These are phyloP conservation scores for Drosophila busckii DNA, from an alignment of 1,140 invertebrate species.

Conservation along the genomic window DNA sequence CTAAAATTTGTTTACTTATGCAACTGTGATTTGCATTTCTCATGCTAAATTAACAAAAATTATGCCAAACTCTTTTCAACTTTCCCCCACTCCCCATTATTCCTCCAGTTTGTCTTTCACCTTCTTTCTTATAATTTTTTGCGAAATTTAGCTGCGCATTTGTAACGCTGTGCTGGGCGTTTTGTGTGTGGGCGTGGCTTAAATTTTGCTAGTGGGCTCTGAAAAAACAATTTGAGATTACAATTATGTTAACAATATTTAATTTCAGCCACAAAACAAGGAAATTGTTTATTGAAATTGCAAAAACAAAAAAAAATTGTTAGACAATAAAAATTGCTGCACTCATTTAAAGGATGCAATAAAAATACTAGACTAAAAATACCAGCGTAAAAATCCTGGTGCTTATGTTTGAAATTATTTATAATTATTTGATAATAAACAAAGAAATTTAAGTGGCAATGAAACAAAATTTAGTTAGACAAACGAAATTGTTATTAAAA, in stretches of 20 bases:
- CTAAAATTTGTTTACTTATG: conserved; percentile 11
- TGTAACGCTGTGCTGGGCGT: conserved; percentile 26
- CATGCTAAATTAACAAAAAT: conserved; percentile 13
- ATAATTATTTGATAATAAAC: too few relatives aligned
- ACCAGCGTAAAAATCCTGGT: too few relatives aligned
- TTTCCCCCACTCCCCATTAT: too few relatives aligned
- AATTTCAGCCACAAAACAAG: conserved; percentile 32
- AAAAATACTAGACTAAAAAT: background rate
- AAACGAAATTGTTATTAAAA: too few relatives aligned
- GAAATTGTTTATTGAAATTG: conserved; percentile 46
- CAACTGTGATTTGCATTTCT: conserved; percentile 27
- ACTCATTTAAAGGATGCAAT: background rate
- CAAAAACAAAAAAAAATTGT: conserved; percentile 1
- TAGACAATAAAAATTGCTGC: background rate
- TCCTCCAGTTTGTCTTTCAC: too few relatives aligned
- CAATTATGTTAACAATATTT: conserved; percentile 48
- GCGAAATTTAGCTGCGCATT: conserved; percentile 23
- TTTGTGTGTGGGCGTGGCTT: conserved; percentile 15
- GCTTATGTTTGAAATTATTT: too few relatives aligned
- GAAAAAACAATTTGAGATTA: conserved; percentile 43
- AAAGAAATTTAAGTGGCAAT: too few relatives aligned
- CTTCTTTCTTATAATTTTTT: conserved; percentile 8
- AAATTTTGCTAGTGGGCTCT: conserved; percentile 27
- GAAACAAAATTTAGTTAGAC: too few relatives aligned
- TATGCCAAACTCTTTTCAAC: conserved; percentile 16